Evolutionary conservation across 1,140 invertebrate species (phyloP).

Genomic region (Mizuhopecten yessoensis): DNA sequence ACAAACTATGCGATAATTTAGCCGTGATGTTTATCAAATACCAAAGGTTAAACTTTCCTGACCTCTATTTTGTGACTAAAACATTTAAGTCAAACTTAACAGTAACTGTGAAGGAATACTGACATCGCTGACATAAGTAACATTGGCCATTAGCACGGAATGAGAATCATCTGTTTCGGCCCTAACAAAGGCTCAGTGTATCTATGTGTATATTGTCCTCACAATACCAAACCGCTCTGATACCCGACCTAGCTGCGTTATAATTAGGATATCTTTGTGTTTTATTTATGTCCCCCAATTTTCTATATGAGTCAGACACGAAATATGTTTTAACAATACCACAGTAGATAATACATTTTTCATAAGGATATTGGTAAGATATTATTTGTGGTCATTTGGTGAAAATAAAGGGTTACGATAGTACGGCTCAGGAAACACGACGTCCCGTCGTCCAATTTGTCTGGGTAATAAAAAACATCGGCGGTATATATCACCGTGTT

Average conservation of each 20-base stretch:
- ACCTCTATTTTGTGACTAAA: neutral
- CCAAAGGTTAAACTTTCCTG: neutral
- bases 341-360: constrained; percentile 23
- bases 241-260: neutral
- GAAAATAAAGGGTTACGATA: neutral
- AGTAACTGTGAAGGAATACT: neutral
- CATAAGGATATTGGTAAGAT: neutral
- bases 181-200: neutral
- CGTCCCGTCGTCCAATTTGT: constrained; percentile 11
- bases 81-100: neutral
- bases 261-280: constrained; percentile 13
- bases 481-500: neutral
- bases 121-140: neutral
- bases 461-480: constrained; percentile 33
- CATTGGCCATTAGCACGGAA: neutral
- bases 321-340: constrained; percentile 16
- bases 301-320: neutral
- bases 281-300: constrained; percentile 12
- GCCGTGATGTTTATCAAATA: neutral
- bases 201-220: neutral
- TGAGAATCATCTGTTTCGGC: neutral
- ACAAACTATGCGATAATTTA: neutral
- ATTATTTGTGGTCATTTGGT: constrained; percentile 11
- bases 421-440: neutral
- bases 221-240: neutral